Conservation (phyloP, 2,888 invertebrate species). For the Tipula helvola region DNA sequence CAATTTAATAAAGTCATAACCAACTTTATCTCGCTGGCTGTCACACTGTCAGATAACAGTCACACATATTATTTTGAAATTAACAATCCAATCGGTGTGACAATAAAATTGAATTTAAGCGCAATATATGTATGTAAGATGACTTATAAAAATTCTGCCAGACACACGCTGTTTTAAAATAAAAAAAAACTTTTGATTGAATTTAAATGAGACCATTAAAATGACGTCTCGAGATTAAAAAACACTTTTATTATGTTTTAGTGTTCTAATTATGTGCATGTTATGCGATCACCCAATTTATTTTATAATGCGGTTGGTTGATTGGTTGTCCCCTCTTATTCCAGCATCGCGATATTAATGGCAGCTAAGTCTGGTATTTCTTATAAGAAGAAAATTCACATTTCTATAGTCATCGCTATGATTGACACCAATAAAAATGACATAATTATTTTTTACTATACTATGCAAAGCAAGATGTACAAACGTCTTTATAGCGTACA, state of each 20-base stretch:
- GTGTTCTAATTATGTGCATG: not conserved
- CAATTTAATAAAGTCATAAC: not conserved
- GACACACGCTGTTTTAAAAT: not conserved
- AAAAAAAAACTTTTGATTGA: not conserved
- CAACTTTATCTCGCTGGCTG: not conserved
- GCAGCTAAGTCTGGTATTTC: not conserved
- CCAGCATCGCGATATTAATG: not conserved
- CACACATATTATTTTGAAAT: not conserved
- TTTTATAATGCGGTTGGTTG: not conserved
- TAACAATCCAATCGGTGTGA: not conserved
- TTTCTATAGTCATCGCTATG: not conserved
- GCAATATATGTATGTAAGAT: not conserved
- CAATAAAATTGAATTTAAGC: not conserved
- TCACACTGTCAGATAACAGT: not conserved
- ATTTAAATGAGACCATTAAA: not conserved
- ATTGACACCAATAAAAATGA: not conserved
- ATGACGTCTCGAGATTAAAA: not conserved
- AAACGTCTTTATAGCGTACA: not conserved
- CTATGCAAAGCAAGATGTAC: not conserved
- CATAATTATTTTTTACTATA: not conserved
- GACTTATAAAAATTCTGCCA: not conserved
- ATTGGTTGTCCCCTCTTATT: not conserved
- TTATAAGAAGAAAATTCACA: not conserved
- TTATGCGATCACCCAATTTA: not conserved
- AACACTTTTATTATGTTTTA: not conserved